Evolutionary conservation across 2,888 invertebrate species (phyloP).

Genomic region (Philereme vetulata): DNA sequence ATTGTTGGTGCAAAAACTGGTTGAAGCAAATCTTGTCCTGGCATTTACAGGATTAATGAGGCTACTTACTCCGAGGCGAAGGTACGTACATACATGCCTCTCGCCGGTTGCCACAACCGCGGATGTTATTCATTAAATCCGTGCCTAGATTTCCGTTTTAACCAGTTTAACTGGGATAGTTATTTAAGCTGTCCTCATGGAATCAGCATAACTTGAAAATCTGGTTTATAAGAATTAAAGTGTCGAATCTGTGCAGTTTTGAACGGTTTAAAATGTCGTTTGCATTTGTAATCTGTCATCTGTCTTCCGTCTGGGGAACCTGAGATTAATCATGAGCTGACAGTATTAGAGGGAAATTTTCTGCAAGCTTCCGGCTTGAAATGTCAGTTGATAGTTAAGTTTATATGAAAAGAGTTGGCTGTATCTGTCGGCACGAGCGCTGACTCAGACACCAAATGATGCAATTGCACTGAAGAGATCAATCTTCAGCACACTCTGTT

Average conservation of each 20-base stretch:
- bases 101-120: slow-evolving; percentile 57
- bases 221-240: slow-evolving; percentile 30
- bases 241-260: slow-evolving; percentile 35
- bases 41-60: slow-evolving; percentile 52
- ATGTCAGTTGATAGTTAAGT: slow-evolving; percentile 17
- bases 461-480: slow-evolving; percentile 31
- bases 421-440: slow-evolving; percentile 20
- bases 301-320: slow-evolving; percentile 24
- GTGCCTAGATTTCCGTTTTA: slow-evolving; percentile 75
- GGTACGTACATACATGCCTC: slow-evolving; percentile 43
- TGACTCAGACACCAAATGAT: slow-evolving; percentile 35
- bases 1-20: slow-evolving; percentile 20
- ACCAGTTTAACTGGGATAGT: slow-evolving; percentile 62
- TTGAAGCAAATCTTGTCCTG: slow-evolving; percentile 25
- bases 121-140: slow-evolving; percentile 76
- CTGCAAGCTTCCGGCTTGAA: slow-evolving; percentile 46
- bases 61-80: slow-evolving; percentile 45
- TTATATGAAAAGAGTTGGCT: slow-evolving; percentile 28
- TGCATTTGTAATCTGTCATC: slow-evolving; percentile 39
- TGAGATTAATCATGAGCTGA: slow-evolving; percentile 47
- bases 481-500: slow-evolving; percentile 25
- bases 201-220: slow-evolving; percentile 39
- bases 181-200: slow-evolving; percentile 47
- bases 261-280: slow-evolving; percentile 32
- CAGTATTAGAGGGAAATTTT: slow-evolving; percentile 39